These are phyloP conservation scores for Aleiodes testaceus DNA, from an alignment of 2,888 invertebrate genomes.

Conservation along the genomic window DNA sequence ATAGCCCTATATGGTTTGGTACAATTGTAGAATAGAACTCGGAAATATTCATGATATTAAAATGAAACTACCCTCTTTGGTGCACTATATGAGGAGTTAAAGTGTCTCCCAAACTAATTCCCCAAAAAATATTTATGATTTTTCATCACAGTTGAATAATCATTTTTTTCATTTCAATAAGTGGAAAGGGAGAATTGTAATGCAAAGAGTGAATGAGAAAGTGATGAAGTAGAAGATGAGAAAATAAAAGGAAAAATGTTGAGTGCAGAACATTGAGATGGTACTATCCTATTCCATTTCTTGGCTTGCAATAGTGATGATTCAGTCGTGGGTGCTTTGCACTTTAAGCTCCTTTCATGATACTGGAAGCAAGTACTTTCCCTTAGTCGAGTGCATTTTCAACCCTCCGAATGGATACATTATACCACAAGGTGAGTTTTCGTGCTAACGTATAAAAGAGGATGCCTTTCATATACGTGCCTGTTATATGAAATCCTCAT, in stretches of 20 bases:
- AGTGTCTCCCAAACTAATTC: slow-evolving; percentile 12
- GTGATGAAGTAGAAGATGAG: slow-evolving; percentile 7
- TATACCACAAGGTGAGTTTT: slow-evolving; percentile 28
- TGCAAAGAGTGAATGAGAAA: slow-evolving; percentile 15
- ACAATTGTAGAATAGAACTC: slow-evolving; percentile 55
- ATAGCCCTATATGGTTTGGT: slow-evolving; percentile 56
- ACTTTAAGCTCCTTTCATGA: slow-evolving; percentile 37
- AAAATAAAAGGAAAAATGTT: background rate
- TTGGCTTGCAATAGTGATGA: slow-evolving; percentile 64
- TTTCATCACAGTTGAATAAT: no score
- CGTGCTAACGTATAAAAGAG: slow-evolving; percentile 8
- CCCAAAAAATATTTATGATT: no score
- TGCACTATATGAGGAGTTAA: background rate
- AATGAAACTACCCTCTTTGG: slow-evolving; percentile 57
- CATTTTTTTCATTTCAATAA: background rate
- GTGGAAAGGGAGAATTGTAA: slow-evolving; percentile 21
- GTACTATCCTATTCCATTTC: slow-evolving; percentile 63
- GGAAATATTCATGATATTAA: slow-evolving; percentile 71
- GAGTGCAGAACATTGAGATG: slow-evolving; percentile 22
- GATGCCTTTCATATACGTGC: slow-evolving; percentile 8
- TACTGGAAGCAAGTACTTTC: slow-evolving; percentile 48
- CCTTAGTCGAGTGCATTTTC: slow-evolving; percentile 53
- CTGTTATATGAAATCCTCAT: background rate
- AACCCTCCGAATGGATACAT: slow-evolving; percentile 44
- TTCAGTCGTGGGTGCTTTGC: slow-evolving; percentile 51